These are phyloP conservation scores for Bombus pyrosoma DNA, from an alignment of 1,140 invertebrate species.

Conservation along the genomic window DNA sequence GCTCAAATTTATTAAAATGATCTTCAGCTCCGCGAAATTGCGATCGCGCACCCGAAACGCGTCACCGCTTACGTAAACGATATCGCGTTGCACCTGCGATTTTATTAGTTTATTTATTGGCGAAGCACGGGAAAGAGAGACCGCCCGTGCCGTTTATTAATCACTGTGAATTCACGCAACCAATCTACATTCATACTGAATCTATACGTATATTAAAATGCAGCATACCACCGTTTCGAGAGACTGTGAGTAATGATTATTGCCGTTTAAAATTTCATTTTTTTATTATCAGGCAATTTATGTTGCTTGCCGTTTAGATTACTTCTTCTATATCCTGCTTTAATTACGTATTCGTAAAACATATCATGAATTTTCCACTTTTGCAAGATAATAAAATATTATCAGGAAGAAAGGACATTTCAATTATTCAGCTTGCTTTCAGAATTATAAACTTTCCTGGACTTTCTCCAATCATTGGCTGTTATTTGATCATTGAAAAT, in stretches of 20 bases:
- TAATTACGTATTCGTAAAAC: neutral
- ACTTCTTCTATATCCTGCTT: neutral
- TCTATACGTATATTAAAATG: neutral
- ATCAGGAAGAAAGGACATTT: too few relatives aligned
- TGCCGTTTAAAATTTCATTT: constrained; percentile 4
- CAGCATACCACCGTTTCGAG: neutral
- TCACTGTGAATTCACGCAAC: neutral
- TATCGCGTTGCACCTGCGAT: constrained; percentile 8
- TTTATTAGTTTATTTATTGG: constrained; percentile 33
- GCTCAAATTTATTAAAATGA: constrained; percentile 44
- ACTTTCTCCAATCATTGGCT: neutral
- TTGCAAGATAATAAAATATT: neutral
- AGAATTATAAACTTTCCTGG: too few relatives aligned
- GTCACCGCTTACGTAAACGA: constrained; percentile 14
- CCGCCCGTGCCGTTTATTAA: neutral
- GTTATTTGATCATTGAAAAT: neutral
- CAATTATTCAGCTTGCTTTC: too few relatives aligned
- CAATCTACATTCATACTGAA: neutral
- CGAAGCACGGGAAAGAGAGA: too few relatives aligned
- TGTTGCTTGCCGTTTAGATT: neutral
- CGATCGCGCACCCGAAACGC: constrained; percentile 17
- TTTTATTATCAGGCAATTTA: neutral
- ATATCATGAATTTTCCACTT: neutral
- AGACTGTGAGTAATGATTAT: neutral
- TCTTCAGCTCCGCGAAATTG: constrained; percentile 29